Evolutionary conservation across 2,888 invertebrate genomes (phyloP).

Genomic region (Lymantria monacha): DNA sequence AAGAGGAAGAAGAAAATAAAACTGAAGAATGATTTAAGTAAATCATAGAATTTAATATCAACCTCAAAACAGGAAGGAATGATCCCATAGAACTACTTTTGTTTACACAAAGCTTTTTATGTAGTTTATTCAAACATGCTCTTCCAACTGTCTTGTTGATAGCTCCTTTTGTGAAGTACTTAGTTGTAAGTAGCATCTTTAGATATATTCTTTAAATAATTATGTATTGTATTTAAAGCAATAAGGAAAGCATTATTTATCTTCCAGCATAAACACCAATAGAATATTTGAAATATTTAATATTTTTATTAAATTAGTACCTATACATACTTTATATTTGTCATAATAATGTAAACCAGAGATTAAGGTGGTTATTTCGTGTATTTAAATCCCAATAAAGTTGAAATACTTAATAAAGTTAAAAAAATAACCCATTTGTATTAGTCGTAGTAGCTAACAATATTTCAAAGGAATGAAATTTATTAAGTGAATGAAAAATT

Average conservation of each 20-base stretch:
- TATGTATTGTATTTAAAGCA: no score
- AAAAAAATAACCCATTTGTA: no score
- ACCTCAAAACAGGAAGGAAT: no score
- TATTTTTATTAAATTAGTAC: background rate
- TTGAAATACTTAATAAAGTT: background rate
- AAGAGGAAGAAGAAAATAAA: constrained; percentile 64
- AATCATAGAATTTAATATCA: background rate
- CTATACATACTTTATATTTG: background rate
- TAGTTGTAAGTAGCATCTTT: constrained; percentile 23
- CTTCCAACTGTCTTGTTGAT: constrained; percentile 4
- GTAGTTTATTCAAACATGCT: background rate
- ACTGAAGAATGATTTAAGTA: constrained; percentile 10
- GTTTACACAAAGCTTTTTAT: background rate
- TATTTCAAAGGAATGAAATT: no score
- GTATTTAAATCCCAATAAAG: constrained; percentile 1
- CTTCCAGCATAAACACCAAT: no score
- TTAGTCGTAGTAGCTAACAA: no score
- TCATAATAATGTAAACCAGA: background rate
- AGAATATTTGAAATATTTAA: background rate
- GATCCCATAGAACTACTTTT: background rate
- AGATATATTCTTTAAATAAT: constrained; percentile 7
- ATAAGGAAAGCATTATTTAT: no score
- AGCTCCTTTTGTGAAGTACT: constrained; percentile 18
- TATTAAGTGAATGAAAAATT: no score
- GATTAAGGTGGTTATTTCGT: background rate